These are phyloP conservation scores for Porites australiensis DNA, from an alignment of 64 coral and sea anemone species.

Conservation along the genomic window DNA sequence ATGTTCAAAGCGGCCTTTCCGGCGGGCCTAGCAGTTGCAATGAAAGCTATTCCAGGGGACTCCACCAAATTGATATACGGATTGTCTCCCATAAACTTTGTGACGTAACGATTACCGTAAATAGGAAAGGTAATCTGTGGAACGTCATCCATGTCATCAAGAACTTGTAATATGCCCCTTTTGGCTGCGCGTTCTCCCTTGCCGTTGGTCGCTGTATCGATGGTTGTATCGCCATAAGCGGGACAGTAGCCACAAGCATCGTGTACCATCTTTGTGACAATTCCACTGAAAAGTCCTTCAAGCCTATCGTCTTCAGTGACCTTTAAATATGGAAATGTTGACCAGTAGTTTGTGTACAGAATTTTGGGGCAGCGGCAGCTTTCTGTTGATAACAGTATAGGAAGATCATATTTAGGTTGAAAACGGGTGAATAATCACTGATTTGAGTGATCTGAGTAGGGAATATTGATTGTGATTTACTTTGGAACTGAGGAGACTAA, in stretches of 20 bases:
- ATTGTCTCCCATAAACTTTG: slow-evolving; percentile 54
- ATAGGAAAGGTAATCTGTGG: slow-evolving; percentile 76
- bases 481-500: too few relatives aligned
- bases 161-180: slow-evolving; percentile 20
- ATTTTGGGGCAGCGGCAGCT: slow-evolving; percentile 63
- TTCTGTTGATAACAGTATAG: slow-evolving; percentile 9
- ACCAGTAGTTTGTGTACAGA: slow-evolving; percentile 67
- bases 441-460: too few relatives aligned
- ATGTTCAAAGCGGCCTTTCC: slow-evolving; percentile 20
- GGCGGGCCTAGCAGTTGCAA: not conserved
- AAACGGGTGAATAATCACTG: too few relatives aligned
- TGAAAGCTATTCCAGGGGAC: slow-evolving; percentile 63
- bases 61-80: slow-evolving; percentile 51
- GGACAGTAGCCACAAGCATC: slow-evolving; percentile 57
- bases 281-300: slow-evolving; percentile 41
- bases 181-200: slow-evolving; percentile 46
- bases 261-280: slow-evolving; percentile 40
- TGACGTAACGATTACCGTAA: slow-evolving; percentile 55
- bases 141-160: slow-evolving; percentile 49
- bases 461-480: too few relatives aligned
- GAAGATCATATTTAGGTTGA: not conserved
- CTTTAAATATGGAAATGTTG: slow-evolving; percentile 33
- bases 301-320: not conserved
- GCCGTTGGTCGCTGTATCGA: slow-evolving; percentile 55
- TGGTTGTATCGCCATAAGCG: slow-evolving; percentile 42